Evolutionary conservation across 2,797 vertebrate species (phyloP).

Genomic region (Podargus strigoides): DNA sequence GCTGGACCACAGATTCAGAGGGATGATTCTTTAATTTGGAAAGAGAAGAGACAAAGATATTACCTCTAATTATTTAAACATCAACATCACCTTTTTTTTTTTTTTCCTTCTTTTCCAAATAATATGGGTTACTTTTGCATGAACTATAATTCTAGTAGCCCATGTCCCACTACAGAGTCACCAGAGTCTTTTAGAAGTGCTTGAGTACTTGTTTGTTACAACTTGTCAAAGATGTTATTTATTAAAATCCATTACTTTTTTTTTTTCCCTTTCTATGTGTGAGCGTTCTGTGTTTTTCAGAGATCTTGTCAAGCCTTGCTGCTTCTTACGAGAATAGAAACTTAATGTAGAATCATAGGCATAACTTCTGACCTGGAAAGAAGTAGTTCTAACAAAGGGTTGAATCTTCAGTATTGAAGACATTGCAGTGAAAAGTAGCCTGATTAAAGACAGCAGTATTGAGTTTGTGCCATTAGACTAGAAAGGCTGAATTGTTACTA

Average conservation of each 20-base stretch:
- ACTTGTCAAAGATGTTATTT: not conserved
- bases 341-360: not conserved
- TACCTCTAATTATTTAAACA: not conserved
- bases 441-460: slow-evolving; percentile 78
- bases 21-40: not conserved
- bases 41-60: not conserved
- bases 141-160: not conserved
- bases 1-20: not conserved
- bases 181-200: not conserved
- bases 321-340: slow-evolving; percentile 2
- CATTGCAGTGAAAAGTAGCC: slow-evolving; percentile 63
- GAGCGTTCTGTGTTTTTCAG: not conserved
- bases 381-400: slow-evolving; percentile 50
- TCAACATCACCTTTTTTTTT: not conserved
- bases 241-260: not conserved
- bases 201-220: not conserved
- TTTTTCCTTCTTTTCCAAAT: not conserved
- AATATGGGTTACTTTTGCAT: not conserved
- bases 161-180: not conserved
- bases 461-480: slow-evolving; percentile 75
- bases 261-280: not conserved
- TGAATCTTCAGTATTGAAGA: slow-evolving; percentile 68
- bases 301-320: not conserved
- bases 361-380: not conserved
- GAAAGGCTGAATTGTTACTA: slow-evolving; percentile 79